Evolutionary conservation across 2,888 invertebrate genomes (phyloP), one percentile per base, ranked within the genome.

Genomic region (Hecatera dysodea): DNA sequence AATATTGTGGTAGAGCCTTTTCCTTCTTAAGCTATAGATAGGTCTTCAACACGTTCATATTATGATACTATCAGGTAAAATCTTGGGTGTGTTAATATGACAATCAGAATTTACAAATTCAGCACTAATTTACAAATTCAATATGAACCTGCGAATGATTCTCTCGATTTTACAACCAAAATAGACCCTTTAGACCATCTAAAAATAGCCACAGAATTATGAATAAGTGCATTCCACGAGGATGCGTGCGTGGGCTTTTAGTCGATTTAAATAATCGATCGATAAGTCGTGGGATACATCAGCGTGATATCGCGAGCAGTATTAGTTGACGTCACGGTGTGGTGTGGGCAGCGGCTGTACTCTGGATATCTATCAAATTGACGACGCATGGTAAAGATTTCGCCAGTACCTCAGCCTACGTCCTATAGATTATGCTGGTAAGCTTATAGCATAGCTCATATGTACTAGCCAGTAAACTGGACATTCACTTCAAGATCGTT

Each of bases 301-400:
- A 67, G 33, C 29, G 44, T 63, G 62, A 62, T 57, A 62, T 57
- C 36, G 53, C 27, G 22, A 60, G 55, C 17, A 52, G 36, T 27
- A 12, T 33, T 63, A 59, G 68, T 64, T 75, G 75, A 80, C 69
- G 80, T 77, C 80, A 77, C 42, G 36, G 44, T 19, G 7, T 3
- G 24, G n/a, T 44, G 67, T 79, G 61, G 74, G 74, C 19, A 59
- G 67, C 27, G 33, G 2, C 33, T 15, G 42, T 69, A 64, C 52
- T 75, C 80, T 68, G 55, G 22, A 56, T 39, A 63, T 48, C 17
- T 6, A 48, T 63, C 24, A 48, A 22, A 55, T 53, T 56, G 24
- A 64, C 33, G 33, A n/a, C 24, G 19, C n/a, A 8, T 29, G 19
- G 7, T 7, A 6, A 48, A 29, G 36, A 29, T 22, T 66, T 42